These are phyloP conservation scores for Hyposmocoma kahamanoa DNA, from an alignment of 1,140 invertebrate genomes.

Conservation along the genomic window DNA sequence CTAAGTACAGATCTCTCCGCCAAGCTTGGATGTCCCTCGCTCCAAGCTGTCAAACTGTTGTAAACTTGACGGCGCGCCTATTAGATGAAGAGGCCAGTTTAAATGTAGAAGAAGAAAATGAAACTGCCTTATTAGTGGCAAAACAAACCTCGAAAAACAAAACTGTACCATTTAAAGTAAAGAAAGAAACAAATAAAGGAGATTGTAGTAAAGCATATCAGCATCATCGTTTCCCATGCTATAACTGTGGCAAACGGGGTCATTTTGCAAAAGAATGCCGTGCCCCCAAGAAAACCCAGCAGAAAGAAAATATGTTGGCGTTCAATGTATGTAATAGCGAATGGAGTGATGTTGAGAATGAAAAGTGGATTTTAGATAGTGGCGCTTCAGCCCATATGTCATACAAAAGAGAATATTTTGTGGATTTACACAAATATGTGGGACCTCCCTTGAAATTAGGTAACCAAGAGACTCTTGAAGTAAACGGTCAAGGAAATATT, in stretches of 20 bases:
- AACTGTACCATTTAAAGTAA: background rate
- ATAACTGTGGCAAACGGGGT: background rate
- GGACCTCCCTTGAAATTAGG: background rate
- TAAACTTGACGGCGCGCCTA: conserved; percentile 19
- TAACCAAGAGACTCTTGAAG: background rate
- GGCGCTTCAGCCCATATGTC: background rate
- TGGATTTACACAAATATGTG: no score
- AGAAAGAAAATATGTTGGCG: background rate
- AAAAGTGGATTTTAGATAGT: background rate
- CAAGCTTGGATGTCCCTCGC: conserved; percentile 44
- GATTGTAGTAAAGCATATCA: no score
- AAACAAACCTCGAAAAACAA: background rate
- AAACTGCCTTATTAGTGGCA: background rate
- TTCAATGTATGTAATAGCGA: background rate
- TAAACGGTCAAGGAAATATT: background rate
- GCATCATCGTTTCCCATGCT: no score
- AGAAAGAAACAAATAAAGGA: background rate
- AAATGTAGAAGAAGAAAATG: conserved; percentile 7
- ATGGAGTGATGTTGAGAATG: background rate
- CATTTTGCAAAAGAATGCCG: background rate
- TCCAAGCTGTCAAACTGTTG: conserved; percentile 32
- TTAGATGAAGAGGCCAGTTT: conserved; percentile 29
- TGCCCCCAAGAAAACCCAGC: no score
- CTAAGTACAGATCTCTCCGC: conserved; percentile 29
- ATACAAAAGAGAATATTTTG: background rate